phyloP scores from a whole-genome alignment of 2,888 invertebrate genomes.

The Panzeria rudis region DNA sequence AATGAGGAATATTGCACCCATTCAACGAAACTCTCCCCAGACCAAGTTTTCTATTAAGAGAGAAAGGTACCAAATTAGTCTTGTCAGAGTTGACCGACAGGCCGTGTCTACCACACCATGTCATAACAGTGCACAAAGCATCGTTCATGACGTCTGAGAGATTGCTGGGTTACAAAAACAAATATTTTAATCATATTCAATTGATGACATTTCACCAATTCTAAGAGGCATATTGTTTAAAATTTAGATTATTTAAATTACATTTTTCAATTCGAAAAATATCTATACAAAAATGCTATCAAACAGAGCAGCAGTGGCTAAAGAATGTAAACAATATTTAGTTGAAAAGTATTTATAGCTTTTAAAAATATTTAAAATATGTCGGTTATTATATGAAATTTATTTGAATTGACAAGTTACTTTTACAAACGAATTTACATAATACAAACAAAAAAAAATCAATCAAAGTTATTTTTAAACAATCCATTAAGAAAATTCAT shows the following conservation, averaged over 20 bases:
- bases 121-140: too few species aligned
- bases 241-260: neutral
- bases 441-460: neutral
- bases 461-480: slow-evolving; percentile 5
- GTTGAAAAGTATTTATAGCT: neutral
- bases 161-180: neutral
- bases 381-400: neutral
- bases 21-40: too few species aligned
- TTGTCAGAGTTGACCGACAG: too few species aligned
- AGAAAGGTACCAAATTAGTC: too few species aligned
- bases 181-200: neutral
- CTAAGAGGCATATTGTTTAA: neutral
- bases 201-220: neutral
- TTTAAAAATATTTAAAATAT: neutral
- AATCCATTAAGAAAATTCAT: slow-evolving; percentile 22
- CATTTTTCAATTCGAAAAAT: neutral
- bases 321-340: neutral
- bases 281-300: neutral
- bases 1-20: too few species aligned
- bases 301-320: neutral
- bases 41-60: too few species aligned
- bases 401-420: neutral
- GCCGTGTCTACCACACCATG: too few species aligned
- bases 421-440: neutral
- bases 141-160: too few species aligned